Evolutionary conservation across 2,888 invertebrate genomes (phyloP), one percentile per base, ranked within the genome.

Genomic region (Toxonevra muliebris): DNA sequence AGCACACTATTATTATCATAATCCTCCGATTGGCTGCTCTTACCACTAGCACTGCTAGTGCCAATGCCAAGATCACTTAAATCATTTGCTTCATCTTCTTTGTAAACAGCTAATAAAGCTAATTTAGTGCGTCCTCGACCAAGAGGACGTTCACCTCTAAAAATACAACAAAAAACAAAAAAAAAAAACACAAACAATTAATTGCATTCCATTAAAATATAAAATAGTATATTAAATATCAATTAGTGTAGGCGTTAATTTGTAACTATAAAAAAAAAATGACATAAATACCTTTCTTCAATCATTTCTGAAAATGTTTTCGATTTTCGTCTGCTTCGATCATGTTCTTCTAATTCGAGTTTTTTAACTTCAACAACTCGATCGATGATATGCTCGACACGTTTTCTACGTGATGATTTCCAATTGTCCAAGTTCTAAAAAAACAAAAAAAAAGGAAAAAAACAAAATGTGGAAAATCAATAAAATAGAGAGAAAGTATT

Each of bases 231-330:
- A 20, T 1, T 54, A 41, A 48, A 17, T 45, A 50, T 40, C 54
- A 13, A 13, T 40, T 4, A 40, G 52, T 42, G 50, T n/a, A 17
- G 53, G 12, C 12, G 30, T 30, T 30, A 30, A 30, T 30, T n/a
- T 48, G 8, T 48, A 4, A 48, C 48, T n/a, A 48, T n/a, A n/a
- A 13, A 11, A 11, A 13, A 53, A 60, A 19, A 54, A 43, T 9
- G 13, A 30, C 30, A 10, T 20, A 69, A 87, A 85, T 81, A 92
- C 91, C 94, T 90, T 86, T 94, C 95, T 85, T 95, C 94, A 87
- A 95, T 90, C 92, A 97, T 96, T 87, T 97, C 96, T 82, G 91
- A 94, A 88, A 96, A 96, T 73, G 96, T 96, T 88, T 96, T 96
- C 86, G 91, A 93, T 87, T 92, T 93, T 78, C 91, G 89, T 77